Evolutionary conservation across 2,797 vertebrate species (phyloP).

Genomic region (Macropus fuliginosus): DNA sequence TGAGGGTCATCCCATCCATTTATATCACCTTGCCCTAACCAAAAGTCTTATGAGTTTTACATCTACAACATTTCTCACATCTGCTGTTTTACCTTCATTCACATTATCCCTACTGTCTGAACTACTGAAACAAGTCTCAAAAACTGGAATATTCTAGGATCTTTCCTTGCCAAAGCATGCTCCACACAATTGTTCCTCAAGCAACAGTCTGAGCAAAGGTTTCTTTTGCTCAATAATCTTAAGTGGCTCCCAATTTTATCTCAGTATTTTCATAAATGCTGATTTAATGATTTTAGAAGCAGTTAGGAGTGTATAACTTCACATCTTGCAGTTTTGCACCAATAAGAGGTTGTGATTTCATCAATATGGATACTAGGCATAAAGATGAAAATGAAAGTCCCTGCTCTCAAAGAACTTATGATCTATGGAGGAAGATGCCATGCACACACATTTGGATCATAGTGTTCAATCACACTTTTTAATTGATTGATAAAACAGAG

Average conservation of each 20-base stretch:
- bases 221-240: neutral
- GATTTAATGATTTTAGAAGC: neutral
- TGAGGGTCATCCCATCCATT: neutral
- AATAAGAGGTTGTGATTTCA: too few species aligned
- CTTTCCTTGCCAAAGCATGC: neutral
- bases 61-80: neutral
- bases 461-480: neutral
- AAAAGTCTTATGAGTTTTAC: neutral
- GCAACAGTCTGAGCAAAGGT: neutral
- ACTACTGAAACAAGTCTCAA: neutral
- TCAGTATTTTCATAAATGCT: neutral
- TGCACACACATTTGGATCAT: too few species aligned
- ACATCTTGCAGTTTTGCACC: too few species aligned
- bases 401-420: too few species aligned
- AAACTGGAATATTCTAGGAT: neutral
- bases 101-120: neutral
- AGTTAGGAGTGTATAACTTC: too few species aligned
- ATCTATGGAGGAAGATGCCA: too few species aligned
- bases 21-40: too few species aligned
- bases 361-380: too few species aligned
- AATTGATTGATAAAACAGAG: too few species aligned
- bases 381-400: too few species aligned
- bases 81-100: neutral
- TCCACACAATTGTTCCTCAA: neutral
- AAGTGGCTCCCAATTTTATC: neutral